Percentiles rank a stretch among this genome's conserved stretches.
These are phyloP conservation scores for Hapalemur alaotrensis DNA, from an alignment of 2,797 vertebrate species.

Conservation along the genomic window DNA sequence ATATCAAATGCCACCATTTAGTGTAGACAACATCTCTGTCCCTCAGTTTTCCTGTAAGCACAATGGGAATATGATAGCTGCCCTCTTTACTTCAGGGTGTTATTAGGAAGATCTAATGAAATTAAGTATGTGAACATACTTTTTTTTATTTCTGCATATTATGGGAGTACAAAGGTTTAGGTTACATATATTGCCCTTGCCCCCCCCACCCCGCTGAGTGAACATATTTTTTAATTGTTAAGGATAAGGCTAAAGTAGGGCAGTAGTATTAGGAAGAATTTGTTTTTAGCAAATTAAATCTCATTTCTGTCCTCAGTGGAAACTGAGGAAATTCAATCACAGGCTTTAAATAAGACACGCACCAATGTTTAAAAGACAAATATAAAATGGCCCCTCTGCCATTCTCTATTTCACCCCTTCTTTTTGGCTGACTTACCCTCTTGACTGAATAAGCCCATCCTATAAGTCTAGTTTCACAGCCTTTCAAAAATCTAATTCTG, in stretches of 20 bases:
- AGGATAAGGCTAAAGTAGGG: not conserved
- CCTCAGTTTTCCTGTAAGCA: slow-evolving; percentile 15
- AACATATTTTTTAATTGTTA: not conserved
- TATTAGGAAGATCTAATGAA: not conserved
- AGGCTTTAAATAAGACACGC: slow-evolving; percentile 36
- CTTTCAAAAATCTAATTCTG: slow-evolving; percentile 24
- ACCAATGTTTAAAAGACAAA: slow-evolving; percentile 35
- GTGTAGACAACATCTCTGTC: not conserved
- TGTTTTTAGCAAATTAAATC: slow-evolving; percentile 8
- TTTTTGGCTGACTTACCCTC: not conserved
- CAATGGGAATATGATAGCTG: not conserved
- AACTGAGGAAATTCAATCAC: slow-evolving; percentile 33
- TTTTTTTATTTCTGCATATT: not conserved
- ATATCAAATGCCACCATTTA: not conserved
- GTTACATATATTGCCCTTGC: too few relatives aligned
- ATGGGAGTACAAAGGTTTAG: too few relatives aligned
- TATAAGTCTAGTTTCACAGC: slow-evolving; percentile 53
- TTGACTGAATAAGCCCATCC: slow-evolving; percentile 23
- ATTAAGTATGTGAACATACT: not conserved
- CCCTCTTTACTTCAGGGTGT: not conserved
- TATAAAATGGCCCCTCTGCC: slow-evolving; percentile 31
- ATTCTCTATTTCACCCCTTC: not conserved
- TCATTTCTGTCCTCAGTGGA: not conserved
- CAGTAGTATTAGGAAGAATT: not conserved
- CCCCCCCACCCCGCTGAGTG: too few relatives aligned